Evolutionary conservation across 2,888 invertebrate genomes (phyloP), one percentile per base, ranked within the genome.

Genomic region (Lithophane leautieri): DNA sequence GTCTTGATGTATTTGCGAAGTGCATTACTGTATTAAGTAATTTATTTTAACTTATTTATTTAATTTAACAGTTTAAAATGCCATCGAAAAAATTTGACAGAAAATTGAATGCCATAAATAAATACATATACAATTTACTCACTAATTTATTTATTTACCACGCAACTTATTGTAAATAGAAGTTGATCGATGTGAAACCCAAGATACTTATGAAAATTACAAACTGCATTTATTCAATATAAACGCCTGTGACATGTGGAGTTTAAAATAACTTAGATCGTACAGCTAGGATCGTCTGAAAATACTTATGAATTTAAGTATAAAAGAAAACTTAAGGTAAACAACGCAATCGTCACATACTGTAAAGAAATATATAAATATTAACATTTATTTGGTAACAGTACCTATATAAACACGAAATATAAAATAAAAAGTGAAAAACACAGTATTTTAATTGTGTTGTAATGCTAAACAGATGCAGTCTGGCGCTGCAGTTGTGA

Each of bases 1-100:
- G 95, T 96, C 96, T 95, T 94, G 93, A 77, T 95, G 95, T 95
- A 91, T 90, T 95, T 95, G 95, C 94, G 73, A 87, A 83, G 89
- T 86, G 85, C 79, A 79, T 78, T 86, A 89, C 76, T 81, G 90
- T 89, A 91, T 90, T 92, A 90, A 92, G 34, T 81, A 75, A 85
- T 92, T 91, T 87, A 90, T 87, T 73, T 85, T 88, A 84, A 87
- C 76, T 85, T 81, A 88, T 82, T 88, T 87, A 87, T 79, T 86
- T 82, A 89, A 83, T 86, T 70, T 85, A 84, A 85, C 83, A 69
- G 70, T 71, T 76, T 81, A 78, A 70, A 79, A 78, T 77, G 66
- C 79, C 52, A 75, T 83, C 71, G 62, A 75, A 69, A 61, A 42
- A 67, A 72, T 69, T 28, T 70, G 22, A 22, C 70, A 81, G 60